Evolutionary conservation across 2,797 vertebrate species (phyloP), one percentile per base, ranked within the genome.

Genomic region (Pangasius macronema): DNA sequence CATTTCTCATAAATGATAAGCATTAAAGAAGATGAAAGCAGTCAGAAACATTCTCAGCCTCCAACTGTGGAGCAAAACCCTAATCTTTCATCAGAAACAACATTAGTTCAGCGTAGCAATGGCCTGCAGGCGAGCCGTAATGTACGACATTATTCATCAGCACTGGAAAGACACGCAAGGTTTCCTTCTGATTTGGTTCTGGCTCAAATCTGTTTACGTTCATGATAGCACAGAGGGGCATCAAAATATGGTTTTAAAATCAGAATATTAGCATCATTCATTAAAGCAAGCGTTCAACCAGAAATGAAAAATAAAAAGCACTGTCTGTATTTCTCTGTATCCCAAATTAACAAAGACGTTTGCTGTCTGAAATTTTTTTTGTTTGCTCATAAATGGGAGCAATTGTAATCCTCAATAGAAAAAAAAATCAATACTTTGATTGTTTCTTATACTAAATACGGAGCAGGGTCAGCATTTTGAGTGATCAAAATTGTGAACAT

Each of bases 1-100:
- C 61, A 82, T 79, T 82, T 77, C 70, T 82, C 70, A 85, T 70
- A 88, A 88, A 90, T 82, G 82, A 87, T 61, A 87, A 86, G 70
- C 81, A 84, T 72, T 88, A 83, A 39, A 84, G 59, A 49, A 61
- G 68, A 87, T 82, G 27, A 86, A 85, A 67, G 83, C 55, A 77
- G 83, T 73, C 86, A 84, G 83, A 67, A 49, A 82, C 13, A 46
- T 68, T 83, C 85, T 46, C 83, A 65, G 68, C 73, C 81, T 73
- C 76, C 51, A 65, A 82, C 83, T 72, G 87, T 63, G 84, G 55
- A 84, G 86, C 76, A 55, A 72, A 85, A 73, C 53, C 63, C 68
- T 73, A 85, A 90, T 90, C 68, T 76, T 80, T 72, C 67, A 70
- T 55, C 77, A 88, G 89, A 33, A 36, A 84, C 73, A 49, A 83